Base-by-base conservation (phyloP, 2,797 vertebrate genomes). In the Dicrostonyx torquatus region DNA sequence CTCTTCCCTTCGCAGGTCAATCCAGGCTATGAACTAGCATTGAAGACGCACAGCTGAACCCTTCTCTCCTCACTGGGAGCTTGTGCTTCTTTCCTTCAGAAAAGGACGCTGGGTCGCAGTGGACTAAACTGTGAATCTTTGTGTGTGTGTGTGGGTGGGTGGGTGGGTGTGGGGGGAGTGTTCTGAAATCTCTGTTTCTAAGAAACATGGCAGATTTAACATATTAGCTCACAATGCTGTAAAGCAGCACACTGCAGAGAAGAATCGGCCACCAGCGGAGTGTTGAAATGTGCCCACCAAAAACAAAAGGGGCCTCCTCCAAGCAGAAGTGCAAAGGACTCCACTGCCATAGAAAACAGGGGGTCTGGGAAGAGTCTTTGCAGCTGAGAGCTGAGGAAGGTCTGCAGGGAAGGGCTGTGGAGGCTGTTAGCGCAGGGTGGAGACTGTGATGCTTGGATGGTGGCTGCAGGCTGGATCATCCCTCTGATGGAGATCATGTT, bases 371-470 rank as follows among this genome's bases (percentile, higher is more conserved):
- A 53, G 40, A 79, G 73, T 53, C 72, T 17, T 2, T 6, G 48
- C 26, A 9, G 58, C 77, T 78, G 93, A 89, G 77, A 94, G 91
- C 62, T 1, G 22, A 31, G 4, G 48, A 58, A 72, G 64, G 55
- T 77, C 62, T 64, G 48, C 37, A 55, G 50, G 50, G 89, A 83
- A 90, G 22, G 72, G 58, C 17, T 64, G 82, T 95, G 94, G 91
- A 62, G 76, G 79, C 91, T 60, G 9, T 68, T 22, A 55, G 55
- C 29, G 24, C 76, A 86, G 72, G 92, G 94, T 60, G 89, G 93
- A 93, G 87, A 50, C 89, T 88, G 84, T 94, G 66, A 64, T 92
- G 83, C 83, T 96, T 93, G 93, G 92, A 93, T 89, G 70, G n/a
- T 14, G 6, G 14, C 4, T 87, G 86, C 4, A 11, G 50, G 68